These are phyloP conservation scores for Ispidina lecontei DNA, from an alignment of 2,797 vertebrate genomes.

Conservation along the genomic window DNA sequence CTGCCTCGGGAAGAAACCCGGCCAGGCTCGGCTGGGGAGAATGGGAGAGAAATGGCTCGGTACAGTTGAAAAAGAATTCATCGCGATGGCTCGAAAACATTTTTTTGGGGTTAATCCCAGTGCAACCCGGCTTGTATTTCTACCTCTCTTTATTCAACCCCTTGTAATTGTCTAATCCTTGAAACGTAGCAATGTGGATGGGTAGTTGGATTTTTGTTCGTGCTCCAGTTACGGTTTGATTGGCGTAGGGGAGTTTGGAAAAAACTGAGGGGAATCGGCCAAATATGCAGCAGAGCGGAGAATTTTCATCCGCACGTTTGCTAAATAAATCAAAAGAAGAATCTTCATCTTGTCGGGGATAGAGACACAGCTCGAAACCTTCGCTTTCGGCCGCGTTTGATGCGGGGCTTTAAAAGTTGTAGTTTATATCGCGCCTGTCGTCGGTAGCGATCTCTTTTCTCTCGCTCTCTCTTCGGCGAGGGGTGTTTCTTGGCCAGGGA, in stretches of 20 bases:
- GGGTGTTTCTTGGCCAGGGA: slow-evolving; percentile 16
- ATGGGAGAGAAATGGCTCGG: slow-evolving; percentile 41
- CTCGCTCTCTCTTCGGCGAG: not conserved
- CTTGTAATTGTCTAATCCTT: slow-evolving; percentile 69
- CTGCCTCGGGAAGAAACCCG: slow-evolving; percentile 45
- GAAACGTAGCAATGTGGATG: slow-evolving; percentile 63
- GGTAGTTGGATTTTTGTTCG: slow-evolving; percentile 72
- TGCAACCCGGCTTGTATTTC: not conserved
- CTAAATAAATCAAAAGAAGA: not conserved
- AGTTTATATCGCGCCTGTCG: slow-evolving; percentile 13
- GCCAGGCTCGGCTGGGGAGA: slow-evolving; percentile 27
- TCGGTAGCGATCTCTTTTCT: not conserved
- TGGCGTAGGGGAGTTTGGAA: slow-evolving; percentile 53
- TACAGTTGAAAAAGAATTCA: slow-evolving; percentile 53
- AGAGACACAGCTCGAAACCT: not conserved
- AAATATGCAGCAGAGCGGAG: slow-evolving; percentile 52
- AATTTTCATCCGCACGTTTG: slow-evolving; percentile 9
- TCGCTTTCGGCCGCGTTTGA: slow-evolving; percentile 6
- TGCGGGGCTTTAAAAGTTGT: slow-evolving; percentile 34
- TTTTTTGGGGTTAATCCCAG: slow-evolving; percentile 1
- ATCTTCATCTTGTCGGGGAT: not conserved
- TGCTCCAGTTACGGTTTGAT: slow-evolving; percentile 74
- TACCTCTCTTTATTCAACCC: slow-evolving; percentile 31
- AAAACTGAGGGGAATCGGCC: slow-evolving; percentile 60
- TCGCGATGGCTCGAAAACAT: slow-evolving; percentile 47